Evolutionary conservation across 2,888 invertebrate species (phyloP).

Genomic region (Acanthacorydalis orientalis): DNA sequence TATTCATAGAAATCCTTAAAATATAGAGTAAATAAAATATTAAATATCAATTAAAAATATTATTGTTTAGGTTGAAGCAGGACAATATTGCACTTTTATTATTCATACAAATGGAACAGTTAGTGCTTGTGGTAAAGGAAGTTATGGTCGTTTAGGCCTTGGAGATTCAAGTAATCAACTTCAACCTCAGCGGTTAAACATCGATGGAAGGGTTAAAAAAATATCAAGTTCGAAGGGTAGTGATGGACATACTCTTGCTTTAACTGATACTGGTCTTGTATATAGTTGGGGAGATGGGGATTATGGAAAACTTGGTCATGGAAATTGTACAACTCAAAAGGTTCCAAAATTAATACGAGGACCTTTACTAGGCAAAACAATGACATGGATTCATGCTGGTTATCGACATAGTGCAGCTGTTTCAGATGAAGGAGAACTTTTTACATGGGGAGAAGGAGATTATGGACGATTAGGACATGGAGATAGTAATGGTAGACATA

Average conservation of each 20-base stretch:
- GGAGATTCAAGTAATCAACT: conserved; percentile 43
- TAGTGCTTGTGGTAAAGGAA: conserved; percentile 44
- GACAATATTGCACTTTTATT: conserved; percentile 45
- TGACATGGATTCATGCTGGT: conserved; percentile 26
- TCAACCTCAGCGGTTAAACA: conserved; percentile 33
- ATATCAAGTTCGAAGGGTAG: conserved; percentile 39
- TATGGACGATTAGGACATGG: conserved; percentile 39
- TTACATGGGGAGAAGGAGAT: conserved; percentile 41
- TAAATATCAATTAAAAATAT: not conserved
- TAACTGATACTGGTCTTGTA: conserved; percentile 32
- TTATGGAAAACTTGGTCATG: conserved; percentile 38
- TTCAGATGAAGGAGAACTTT: conserved; percentile 34
- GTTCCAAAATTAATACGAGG: conserved; percentile 31
- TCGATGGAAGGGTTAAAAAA: conserved; percentile 31
- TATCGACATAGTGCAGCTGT: conserved; percentile 39
- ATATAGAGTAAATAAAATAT: too few relatives aligned
- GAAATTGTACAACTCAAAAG: conserved; percentile 32
- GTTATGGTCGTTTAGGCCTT: conserved; percentile 42
- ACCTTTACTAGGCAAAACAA: conserved; percentile 20
- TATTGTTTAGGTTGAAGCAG: conserved; percentile 35
- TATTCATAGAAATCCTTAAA: too few relatives aligned
- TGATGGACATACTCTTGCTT: conserved; percentile 36
- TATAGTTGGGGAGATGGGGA: conserved; percentile 43
- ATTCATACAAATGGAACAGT: conserved; percentile 38
- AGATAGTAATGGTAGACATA: conserved; percentile 36